These are phyloP conservation scores for Halesus radiatus DNA, from an alignment of 1,140 invertebrate species.

Conservation along the genomic window DNA sequence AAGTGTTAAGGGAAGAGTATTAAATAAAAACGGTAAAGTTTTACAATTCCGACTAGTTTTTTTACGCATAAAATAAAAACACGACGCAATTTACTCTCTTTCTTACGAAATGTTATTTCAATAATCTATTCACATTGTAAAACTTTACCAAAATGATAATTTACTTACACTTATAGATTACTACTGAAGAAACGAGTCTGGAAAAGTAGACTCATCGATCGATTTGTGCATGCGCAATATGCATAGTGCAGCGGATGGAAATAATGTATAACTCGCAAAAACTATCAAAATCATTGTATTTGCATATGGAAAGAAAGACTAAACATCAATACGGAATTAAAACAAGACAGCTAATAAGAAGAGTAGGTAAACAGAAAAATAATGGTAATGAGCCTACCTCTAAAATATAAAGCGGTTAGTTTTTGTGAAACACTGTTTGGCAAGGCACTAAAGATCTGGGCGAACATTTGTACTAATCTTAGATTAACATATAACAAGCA, in stretches of 20 bases:
- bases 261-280: not conserved
- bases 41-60: no score
- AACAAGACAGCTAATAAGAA: no score
- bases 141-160: no score
- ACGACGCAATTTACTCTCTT: no score
- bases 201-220: not conserved
- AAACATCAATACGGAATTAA: not conserved
- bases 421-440: slow-evolving; percentile 65
- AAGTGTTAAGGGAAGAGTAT: no score
- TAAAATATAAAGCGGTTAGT: slow-evolving; percentile 74
- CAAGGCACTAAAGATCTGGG: slow-evolving; percentile 66
- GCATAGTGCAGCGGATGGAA: not conserved
- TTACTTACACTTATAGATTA: no score
- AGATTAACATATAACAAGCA: not conserved
- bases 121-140: no score
- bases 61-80: no score
- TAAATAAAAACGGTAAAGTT: no score
- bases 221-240: not conserved
- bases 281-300: not conserved
- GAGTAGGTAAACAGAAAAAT: no score
- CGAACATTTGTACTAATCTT: slow-evolving; percentile 63
- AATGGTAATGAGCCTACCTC: slow-evolving; percentile 67
- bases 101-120: no score
- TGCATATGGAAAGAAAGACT: not conserved
- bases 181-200: no score